These are phyloP conservation scores for Illadopsis cleaveri DNA, from an alignment of 2,113 vertebrate genomes.

Conservation along the genomic window DNA sequence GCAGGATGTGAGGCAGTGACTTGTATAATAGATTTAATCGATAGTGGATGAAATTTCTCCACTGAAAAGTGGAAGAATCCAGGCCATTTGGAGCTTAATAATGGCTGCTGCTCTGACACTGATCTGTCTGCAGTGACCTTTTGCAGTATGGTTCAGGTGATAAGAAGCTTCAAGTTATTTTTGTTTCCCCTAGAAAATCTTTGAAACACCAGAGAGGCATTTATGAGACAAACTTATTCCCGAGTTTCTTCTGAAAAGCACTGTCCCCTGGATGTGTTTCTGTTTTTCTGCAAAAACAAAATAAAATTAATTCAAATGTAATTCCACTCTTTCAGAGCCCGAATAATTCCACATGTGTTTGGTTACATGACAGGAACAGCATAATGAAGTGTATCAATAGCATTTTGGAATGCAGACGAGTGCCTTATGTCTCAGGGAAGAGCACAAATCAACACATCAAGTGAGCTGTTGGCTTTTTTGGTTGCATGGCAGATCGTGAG, in stretches of 20 bases:
- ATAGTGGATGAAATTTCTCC: background rate
- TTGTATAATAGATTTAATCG: background rate
- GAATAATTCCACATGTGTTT: background rate
- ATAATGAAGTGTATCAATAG: background rate
- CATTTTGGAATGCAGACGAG: background rate
- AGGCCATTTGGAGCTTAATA: background rate
- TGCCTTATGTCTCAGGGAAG: background rate
- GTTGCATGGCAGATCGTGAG: background rate
- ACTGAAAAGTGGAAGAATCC: background rate
- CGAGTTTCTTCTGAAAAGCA: background rate
- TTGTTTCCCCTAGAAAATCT: background rate
- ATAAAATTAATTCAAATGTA: background rate
- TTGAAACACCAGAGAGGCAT: background rate
- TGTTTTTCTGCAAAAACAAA: background rate
- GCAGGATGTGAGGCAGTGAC: background rate
- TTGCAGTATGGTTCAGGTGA: background rate
- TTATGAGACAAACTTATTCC: background rate
- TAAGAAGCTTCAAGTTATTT: constrained; percentile 3
- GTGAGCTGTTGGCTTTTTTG: background rate
- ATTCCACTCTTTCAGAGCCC: background rate
- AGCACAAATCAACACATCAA: background rate
- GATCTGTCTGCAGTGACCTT: constrained; percentile 10
- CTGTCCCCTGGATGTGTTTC: background rate
- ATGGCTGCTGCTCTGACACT: background rate
- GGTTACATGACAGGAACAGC: background rate